Conservation (phyloP, 2,113 vertebrate genomes). For the Columba janthina region DNA sequence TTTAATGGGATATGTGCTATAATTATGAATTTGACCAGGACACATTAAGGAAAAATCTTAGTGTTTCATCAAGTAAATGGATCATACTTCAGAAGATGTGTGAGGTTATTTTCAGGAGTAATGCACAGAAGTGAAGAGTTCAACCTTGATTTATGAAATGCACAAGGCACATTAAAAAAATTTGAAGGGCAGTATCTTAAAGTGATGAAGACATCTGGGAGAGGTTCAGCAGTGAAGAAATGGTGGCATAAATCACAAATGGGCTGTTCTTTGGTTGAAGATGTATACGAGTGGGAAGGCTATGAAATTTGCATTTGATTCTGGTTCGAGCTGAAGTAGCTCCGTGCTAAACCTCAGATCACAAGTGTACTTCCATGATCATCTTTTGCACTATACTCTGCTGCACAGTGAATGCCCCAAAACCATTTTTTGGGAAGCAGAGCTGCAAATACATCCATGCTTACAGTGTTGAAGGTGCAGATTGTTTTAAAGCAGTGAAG, state of each 20-base stretch:
- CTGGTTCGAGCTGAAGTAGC: background rate
- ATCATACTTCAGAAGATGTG: background rate
- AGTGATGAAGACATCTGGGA: background rate
- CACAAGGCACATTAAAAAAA: background rate
- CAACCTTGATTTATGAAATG: constrained; percentile 30
- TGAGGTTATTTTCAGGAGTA: constrained; percentile 42
- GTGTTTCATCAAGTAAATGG: background rate
- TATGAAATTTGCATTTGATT: background rate
- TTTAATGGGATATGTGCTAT: constrained; percentile 26
- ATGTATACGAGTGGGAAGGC: background rate
- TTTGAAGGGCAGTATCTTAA: constrained; percentile 23
- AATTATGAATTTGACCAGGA: constrained; percentile 22
- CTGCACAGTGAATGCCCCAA: rapidly evolving
- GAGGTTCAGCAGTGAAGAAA: background rate
- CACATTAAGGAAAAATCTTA: constrained; percentile 26
- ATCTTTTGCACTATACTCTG: background rate
- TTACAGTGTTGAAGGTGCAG: background rate
- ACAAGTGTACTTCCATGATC: background rate
- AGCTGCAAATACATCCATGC: background rate
- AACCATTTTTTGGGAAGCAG: background rate
- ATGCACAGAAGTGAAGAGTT: constrained; percentile 8
- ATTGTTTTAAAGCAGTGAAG: background rate
- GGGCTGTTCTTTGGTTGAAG: background rate
- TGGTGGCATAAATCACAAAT: background rate
- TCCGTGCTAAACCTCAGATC: background rate